Percentiles rank a stretch among this genome's conserved stretches.
Conservation (phyloP, 2,888 invertebrate species). For the Nomada goodeniana region DNA sequence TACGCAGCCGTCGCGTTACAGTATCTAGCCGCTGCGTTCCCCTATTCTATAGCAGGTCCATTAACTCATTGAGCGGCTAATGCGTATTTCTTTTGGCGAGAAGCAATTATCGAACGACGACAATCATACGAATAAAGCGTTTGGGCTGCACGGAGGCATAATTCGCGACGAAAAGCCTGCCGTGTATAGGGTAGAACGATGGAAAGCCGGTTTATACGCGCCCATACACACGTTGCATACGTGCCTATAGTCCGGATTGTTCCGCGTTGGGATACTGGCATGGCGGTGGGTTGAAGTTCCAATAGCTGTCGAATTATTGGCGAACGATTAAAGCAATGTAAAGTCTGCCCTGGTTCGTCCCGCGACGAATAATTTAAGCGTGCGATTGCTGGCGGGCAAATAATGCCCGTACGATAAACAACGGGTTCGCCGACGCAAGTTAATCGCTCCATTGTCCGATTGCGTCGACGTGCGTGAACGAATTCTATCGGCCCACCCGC, state of each 20-base stretch:
- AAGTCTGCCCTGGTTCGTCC: conserved; percentile 74
- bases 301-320: conserved; percentile 76
- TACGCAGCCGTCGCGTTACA: conserved; percentile 8
- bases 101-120: conserved; percentile 48
- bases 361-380: conserved; percentile 80
- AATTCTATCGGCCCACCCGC: conserved; percentile 70
- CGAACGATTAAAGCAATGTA: conserved; percentile 78
- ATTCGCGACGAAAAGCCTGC: conserved; percentile 51
- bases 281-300: conserved; percentile 58
- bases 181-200: conserved; percentile 16
- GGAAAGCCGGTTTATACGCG: conserved; percentile 49
- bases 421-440: conserved; percentile 78
- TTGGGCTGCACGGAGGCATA: conserved; percentile 41
- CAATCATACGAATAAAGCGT: conserved; percentile 47
- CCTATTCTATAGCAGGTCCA: conserved; percentile 8
- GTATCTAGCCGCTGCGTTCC: background rate
- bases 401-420: conserved; percentile 80
- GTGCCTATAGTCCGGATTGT: conserved; percentile 53
- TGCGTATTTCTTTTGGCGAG: conserved; percentile 41
- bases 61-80: conserved; percentile 43
- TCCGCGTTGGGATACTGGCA: conserved; percentile 41
- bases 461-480: conserved; percentile 76
- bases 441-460: conserved; percentile 82
- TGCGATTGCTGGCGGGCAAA: conserved; percentile 78
- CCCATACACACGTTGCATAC: conserved; percentile 18